Conservation (phyloP, 2,888 invertebrate genomes). For the Chaitophorus viminalis region DNA sequence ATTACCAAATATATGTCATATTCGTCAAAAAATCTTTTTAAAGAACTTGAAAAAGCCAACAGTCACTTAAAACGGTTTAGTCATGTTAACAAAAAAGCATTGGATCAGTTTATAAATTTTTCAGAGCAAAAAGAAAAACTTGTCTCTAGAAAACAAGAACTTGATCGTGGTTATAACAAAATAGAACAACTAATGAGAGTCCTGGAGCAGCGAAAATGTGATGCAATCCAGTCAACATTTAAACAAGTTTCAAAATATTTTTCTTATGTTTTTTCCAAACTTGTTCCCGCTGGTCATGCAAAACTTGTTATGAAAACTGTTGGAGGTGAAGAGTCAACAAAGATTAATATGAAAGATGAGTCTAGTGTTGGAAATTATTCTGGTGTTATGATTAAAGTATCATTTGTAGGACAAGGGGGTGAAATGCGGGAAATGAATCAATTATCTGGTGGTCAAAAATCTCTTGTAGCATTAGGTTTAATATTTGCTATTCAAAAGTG, state of each 20-base stretch:
- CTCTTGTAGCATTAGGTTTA: slow-evolving; percentile 94
- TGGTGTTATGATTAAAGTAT: slow-evolving; percentile 67
- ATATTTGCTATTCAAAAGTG: slow-evolving; percentile 99
- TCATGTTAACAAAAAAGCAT: slow-evolving; percentile 98
- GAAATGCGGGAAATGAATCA: slow-evolving; percentile 99
- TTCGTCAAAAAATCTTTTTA: slow-evolving; percentile 84
- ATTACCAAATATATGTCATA: slow-evolving; percentile 80
- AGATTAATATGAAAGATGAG: slow-evolving; percentile 67
- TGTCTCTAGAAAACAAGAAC: slow-evolving; percentile 93
- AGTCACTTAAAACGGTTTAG: slow-evolving; percentile 97
- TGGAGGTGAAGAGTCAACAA: slow-evolving; percentile 74
- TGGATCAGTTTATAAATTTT: slow-evolving; percentile 99
- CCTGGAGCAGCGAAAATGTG: slow-evolving; percentile 94
- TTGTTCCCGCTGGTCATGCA: slow-evolving; percentile 94
- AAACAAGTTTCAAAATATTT: slow-evolving; percentile 98
- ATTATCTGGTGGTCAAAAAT: slow-evolving; percentile 98
- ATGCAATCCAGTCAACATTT: slow-evolving; percentile 99
- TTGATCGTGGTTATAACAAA: slow-evolving; percentile 91
- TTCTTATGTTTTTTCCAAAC: slow-evolving; percentile 95
- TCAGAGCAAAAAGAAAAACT: slow-evolving; percentile 98
- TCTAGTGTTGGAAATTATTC: slow-evolving; percentile 71
- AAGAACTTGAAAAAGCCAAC: slow-evolving; percentile 96
- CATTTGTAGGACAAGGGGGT: slow-evolving; percentile 64
- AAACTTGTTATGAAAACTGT: slow-evolving; percentile 91
- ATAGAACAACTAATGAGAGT: slow-evolving; percentile 94